Base-by-base conservation (phyloP, 2,797 vertebrate genomes). In the Rallus crepitans region DNA sequence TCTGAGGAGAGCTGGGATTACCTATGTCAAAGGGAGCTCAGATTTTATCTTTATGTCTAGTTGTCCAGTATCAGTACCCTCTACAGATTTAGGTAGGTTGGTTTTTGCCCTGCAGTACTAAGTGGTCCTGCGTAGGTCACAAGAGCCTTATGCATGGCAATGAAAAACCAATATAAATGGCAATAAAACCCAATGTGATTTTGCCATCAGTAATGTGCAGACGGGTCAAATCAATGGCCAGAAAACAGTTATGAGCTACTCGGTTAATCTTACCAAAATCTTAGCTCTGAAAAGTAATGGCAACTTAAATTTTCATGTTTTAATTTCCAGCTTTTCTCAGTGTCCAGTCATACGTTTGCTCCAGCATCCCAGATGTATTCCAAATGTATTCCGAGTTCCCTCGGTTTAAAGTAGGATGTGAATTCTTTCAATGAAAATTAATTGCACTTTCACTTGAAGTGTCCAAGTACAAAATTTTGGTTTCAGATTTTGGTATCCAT, bases 311-410 rank as follows among this genome's bases (percentile, higher is more conserved):
- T 33, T 72, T 12, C 42, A 5, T 24, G 10, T 76, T 96, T 79
- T 60, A 19, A 25, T 87, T 72, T 83, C 70, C 72, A 69, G 27
- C 69, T 95, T 90, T 96, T 19, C 70, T 76, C 71, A 84, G 35
- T 60, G 52, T 90, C 77, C 83, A 72, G 35, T 87, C 39, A 15
- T 63, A 27, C 1, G 0, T 80, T 88, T 79, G 19, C 56, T 76
- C 19, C 68, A 60, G 52, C 66, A 80, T 70, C 66, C 59, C 37
- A 77, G 63, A 82, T 47, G 25, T 63, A 42, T 65, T 84, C 70
- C 59, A 66, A 45, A 45, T 45, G 42, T 45, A 45, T 45, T 19
- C 42, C 9, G 42, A 3, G 18, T 35, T 93, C 18, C 37, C n/a
- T 90, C 52, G 60, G 42, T 90, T 71, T 83, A 69, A 86, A 88